Conservation (phyloP, 2,888 invertebrate species). For the Fragum whitleyi region DNA sequence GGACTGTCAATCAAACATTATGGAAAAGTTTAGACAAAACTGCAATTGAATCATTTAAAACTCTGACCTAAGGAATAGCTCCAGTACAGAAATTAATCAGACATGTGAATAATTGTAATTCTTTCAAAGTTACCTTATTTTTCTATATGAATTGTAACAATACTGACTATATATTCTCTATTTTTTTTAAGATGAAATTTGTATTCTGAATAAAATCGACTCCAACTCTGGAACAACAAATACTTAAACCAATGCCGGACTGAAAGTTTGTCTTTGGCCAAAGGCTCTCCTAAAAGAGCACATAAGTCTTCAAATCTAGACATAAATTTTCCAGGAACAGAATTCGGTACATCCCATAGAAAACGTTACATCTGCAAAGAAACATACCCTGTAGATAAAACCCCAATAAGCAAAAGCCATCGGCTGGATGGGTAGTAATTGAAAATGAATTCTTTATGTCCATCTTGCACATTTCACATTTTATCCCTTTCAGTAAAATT, state of each 20-base stretch:
- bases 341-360: conserved; percentile 22
- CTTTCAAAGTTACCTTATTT: conserved; percentile 19
- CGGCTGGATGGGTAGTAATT: conserved; percentile 8
- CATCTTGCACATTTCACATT: conserved; percentile 9
- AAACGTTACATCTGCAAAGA: conserved; percentile 20
- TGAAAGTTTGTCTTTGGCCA: conserved; percentile 22
- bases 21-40: conserved; percentile 27
- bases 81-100: conserved; percentile 18
- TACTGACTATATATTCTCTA: background rate
- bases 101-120: conserved; percentile 23
- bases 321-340: background rate
- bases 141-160: background rate
- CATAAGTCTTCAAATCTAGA: background rate
- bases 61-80: conserved; percentile 24
- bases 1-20: conserved; percentile 2
- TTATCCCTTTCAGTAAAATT: conserved; percentile 4
- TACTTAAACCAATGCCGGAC: conserved; percentile 1
- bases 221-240: conserved; percentile 38
- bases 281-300: conserved; percentile 5
- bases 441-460: conserved; percentile 27
- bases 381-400: conserved; percentile 6
- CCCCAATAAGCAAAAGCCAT: conserved; percentile 25
- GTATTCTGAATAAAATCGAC: conserved; percentile 5
- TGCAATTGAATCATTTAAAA: conserved; percentile 27
- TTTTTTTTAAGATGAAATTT: conserved; percentile 25